Conservation (phyloP, 2,888 invertebrate species). For the Athetis lepigone region DNA sequence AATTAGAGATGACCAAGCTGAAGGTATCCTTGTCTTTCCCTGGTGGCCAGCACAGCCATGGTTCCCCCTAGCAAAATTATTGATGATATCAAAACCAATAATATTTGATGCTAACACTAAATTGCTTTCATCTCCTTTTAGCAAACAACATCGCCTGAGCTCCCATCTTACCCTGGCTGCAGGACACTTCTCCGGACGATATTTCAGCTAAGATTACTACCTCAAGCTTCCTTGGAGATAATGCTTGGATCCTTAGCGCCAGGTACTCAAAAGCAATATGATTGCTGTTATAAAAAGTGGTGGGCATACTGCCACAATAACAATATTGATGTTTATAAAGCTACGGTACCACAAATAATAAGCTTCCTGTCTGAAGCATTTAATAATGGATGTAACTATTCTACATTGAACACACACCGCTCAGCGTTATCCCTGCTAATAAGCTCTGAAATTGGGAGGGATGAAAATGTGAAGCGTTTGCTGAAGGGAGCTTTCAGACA, state of each 20-base stretch:
- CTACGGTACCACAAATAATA: background rate
- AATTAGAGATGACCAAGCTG: slow-evolving; percentile 3
- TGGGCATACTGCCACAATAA: background rate
- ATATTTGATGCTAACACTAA: background rate
- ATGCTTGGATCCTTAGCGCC: slow-evolving; percentile 1
- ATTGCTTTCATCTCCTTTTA: background rate
- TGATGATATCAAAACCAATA: slow-evolving; percentile 3
- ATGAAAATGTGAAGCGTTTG: slow-evolving; percentile 12
- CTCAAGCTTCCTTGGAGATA: slow-evolving; percentile 8
- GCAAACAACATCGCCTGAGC: background rate
- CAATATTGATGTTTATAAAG: slow-evolving; percentile 5
- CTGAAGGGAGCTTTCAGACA: slow-evolving; percentile 12
- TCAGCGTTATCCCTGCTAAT: slow-evolving; percentile 6
- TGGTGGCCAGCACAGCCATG: slow-evolving; percentile 5
- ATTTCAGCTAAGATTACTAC: background rate
- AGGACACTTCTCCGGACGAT: background rate
- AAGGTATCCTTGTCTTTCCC: slow-evolving; percentile 9
- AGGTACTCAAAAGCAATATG: slow-evolving; percentile 1
- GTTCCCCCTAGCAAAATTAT: slow-evolving; percentile 8
- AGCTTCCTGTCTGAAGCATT: background rate
- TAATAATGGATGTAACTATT: background rate
- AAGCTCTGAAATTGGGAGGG: slow-evolving; percentile 16
- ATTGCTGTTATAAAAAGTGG: slow-evolving; percentile 1
- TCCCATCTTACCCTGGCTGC: background rate
- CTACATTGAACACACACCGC: slow-evolving; percentile 9